Percentiles rank a stretch among this genome's conserved stretches.
These are phyloP conservation scores for Hylaeus anthracinus DNA, from an alignment of 1,140 invertebrate genomes.

Conservation along the genomic window DNA sequence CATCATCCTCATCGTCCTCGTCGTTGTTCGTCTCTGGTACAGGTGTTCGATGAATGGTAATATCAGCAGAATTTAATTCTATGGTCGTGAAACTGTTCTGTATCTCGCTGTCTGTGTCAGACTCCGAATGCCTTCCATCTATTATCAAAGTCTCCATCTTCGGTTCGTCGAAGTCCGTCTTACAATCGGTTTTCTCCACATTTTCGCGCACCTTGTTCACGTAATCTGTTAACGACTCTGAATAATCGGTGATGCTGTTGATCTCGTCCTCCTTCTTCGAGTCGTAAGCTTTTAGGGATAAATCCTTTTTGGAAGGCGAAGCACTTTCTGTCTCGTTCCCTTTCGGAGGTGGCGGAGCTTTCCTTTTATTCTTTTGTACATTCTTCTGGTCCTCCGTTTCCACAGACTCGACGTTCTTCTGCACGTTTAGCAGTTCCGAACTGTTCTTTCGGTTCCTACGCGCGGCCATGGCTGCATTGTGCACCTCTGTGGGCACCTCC, in stretches of 20 bases:
- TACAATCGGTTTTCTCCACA: conserved; percentile 55
- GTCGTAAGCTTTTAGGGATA: conserved; percentile 52
- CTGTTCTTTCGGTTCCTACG: conserved; percentile 84
- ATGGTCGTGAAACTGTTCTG: conserved; percentile 82
- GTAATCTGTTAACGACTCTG: conserved; percentile 65
- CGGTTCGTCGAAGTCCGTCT: conserved; percentile 26
- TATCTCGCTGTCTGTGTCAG: conserved; percentile 80
- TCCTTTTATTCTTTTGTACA: conserved; percentile 86
- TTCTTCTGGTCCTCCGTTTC: conserved; percentile 67
- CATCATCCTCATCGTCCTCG: conserved; percentile 82
- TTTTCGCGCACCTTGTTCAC: conserved; percentile 62
- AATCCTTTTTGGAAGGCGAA: conserved; percentile 32
- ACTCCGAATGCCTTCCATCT: conserved; percentile 78
- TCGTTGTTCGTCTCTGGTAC: conserved; percentile 81
- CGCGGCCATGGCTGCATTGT: conserved; percentile 86
- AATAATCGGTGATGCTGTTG: conserved; percentile 69
- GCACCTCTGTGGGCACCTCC: conserved; percentile 85
- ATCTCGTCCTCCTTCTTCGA: conserved; percentile 58
- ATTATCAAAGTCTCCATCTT: conserved; percentile 56
- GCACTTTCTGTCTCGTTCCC: conserved; percentile 44
- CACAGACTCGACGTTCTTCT: conserved; percentile 29
- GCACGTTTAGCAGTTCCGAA: conserved; percentile 64
- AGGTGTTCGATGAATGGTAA: conserved; percentile 87
- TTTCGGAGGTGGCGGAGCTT: conserved; percentile 86
- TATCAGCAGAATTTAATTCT: conserved; percentile 87